Percentiles rank a stretch among this genome's conserved stretches.
phyloP scores from a whole-genome alignment of 2,113 vertebrate genomes.

The Megaleporinus macrocephalus region DNA sequence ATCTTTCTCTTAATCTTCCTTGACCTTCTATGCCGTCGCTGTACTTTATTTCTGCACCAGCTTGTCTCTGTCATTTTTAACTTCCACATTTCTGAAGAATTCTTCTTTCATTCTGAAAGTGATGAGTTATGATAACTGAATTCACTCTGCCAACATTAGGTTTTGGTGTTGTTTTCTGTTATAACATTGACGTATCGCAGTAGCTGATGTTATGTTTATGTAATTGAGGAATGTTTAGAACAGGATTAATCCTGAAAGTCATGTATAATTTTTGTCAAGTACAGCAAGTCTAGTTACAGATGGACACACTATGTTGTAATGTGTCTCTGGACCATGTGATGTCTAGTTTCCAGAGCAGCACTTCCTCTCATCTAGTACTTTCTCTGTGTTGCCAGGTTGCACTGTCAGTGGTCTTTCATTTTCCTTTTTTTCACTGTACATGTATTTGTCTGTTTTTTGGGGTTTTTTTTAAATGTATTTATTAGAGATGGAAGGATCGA shows the following conservation, averaged over 20 bases:
- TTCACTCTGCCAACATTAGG: background rate
- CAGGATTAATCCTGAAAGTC: background rate
- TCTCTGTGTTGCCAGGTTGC: background rate
- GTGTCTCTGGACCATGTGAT: conserved; percentile 51
- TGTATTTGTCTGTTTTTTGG: background rate
- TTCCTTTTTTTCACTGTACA: too few relatives aligned
- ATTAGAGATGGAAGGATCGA: too few relatives aligned
- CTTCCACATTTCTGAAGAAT: background rate
- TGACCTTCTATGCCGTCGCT: background rate
- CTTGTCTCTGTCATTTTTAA: background rate
- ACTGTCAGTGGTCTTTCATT: background rate
- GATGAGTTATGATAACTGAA: background rate
- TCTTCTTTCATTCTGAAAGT: background rate
- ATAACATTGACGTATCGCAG: background rate
- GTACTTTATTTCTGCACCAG: background rate
- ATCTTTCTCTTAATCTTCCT: background rate
- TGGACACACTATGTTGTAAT: conserved; percentile 20
- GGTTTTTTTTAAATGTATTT: background rate
- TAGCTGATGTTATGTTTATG: background rate
- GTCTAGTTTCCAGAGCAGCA: background rate
- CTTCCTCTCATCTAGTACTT: background rate
- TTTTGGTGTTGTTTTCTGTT: background rate
- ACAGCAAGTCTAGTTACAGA: background rate
- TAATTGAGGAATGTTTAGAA: too few relatives aligned
- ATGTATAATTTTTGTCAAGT: background rate